Conservation (phyloP, 2,888 invertebrate genomes). For the Drosophila aldrichi region DNA sequence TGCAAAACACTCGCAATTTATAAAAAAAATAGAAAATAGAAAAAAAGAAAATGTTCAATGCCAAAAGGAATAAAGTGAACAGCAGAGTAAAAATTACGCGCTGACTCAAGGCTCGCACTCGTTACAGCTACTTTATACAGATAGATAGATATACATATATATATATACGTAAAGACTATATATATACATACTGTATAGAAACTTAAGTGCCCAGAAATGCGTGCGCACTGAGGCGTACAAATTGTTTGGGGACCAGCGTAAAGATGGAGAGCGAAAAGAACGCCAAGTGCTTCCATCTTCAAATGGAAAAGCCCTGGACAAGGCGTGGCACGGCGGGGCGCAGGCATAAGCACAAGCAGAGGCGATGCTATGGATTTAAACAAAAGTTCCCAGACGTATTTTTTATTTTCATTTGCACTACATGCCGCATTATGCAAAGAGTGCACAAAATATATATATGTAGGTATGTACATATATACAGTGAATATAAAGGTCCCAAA, state of each 20-base stretch:
- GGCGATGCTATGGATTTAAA: slow-evolving; percentile 59
- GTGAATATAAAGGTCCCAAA: slow-evolving; percentile 28
- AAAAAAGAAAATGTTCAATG: slow-evolving; percentile 65
- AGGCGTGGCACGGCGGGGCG: background rate
- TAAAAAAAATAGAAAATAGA: slow-evolving; percentile 3
- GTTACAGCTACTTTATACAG: slow-evolving; percentile 23
- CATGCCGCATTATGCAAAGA: slow-evolving; percentile 66
- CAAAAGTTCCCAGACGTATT: slow-evolving; percentile 73
- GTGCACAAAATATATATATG: slow-evolving; percentile 4
- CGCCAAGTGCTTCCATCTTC: slow-evolving; percentile 32
- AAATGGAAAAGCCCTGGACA: slow-evolving; percentile 34
- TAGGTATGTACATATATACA: background rate
- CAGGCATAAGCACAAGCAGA: background rate
- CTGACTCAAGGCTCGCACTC: slow-evolving; percentile 42
- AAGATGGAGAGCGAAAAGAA: slow-evolving; percentile 27
- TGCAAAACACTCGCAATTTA: slow-evolving; percentile 78
- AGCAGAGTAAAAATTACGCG: slow-evolving; percentile 62
- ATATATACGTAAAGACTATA: background rate
- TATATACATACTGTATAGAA: slow-evolving; percentile 56
- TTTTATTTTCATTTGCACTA: slow-evolving; percentile 64
- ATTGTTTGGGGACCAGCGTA: slow-evolving; percentile 70
- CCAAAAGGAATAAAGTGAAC: slow-evolving; percentile 56
- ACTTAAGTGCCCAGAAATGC: slow-evolving; percentile 79
- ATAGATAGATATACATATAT: background rate
- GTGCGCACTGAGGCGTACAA: slow-evolving; percentile 76